These are phyloP conservation scores for Ochlodes sylvanus DNA, from an alignment of 2,888 invertebrate species.

Conservation along the genomic window DNA sequence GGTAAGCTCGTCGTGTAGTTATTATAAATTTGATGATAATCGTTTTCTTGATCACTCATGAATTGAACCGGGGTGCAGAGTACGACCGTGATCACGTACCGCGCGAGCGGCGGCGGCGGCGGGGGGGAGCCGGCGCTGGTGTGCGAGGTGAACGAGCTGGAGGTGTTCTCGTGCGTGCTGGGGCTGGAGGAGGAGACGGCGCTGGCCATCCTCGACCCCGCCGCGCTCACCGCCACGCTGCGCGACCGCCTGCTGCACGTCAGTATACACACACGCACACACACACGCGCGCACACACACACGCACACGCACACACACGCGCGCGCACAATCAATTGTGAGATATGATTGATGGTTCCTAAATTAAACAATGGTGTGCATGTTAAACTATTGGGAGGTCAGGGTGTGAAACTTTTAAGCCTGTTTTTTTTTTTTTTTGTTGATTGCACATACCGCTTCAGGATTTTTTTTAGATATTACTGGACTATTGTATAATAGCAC, in stretches of 20 bases:
- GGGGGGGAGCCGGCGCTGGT: conserved; percentile 89
- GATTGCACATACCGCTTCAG: no score
- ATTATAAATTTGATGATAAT: no score
- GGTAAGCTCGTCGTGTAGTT: conserved; percentile 57
- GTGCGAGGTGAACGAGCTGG: conserved; percentile 94
- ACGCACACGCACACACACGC: no score
- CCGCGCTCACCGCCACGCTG: conserved; percentile 91
- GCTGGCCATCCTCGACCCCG: conserved; percentile 96
- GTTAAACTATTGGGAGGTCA: no score
- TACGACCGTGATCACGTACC: conserved; percentile 94
- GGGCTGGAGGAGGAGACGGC: conserved; percentile 97
- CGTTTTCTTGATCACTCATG: no score
- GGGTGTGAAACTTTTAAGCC: no score
- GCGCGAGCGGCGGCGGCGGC: conserved; percentile 79
- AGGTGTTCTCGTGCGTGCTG: conserved; percentile 96
- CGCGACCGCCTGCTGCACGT: conserved; percentile 80
- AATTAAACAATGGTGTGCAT: no score
- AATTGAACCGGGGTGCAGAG: conserved; percentile 78
- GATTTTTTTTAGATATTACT: no score
- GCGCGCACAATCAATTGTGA: no score
- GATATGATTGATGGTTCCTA: no score
- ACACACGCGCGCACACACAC: not conserved
- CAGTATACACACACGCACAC: conserved; percentile 39
- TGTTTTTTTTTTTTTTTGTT: no score
- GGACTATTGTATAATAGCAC: no score